Base-by-base conservation (phyloP, 2,888 invertebrate species). In the Odontocerum albicorne region DNA sequence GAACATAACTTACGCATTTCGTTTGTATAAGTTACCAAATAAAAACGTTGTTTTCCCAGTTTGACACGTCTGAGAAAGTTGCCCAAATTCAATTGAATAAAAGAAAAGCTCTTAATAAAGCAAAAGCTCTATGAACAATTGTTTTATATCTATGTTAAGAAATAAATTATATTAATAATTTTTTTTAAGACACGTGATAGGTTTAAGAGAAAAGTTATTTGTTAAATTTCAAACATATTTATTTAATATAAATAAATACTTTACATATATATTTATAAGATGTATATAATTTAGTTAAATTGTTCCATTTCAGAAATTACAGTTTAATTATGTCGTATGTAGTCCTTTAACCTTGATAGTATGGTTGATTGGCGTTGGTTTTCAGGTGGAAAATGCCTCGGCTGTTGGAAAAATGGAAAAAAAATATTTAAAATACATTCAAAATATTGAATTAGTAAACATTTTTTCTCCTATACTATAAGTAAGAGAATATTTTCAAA, bases 301-400 rank as follows among this genome's bases (percentile, higher is more conserved):
- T 15, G 10, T 27, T 27, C 6, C 27, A 27, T 7, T 27, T 7
- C 27, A 27, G 27, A 7, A 4, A 27, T 27, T 27, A 7, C 8
- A 27, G 10, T 27, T 27, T 27, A 10, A 7, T 27, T 6, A 27
- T 27, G 10, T 36, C 15, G 7, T 36, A n/a, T n/a, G 15, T 36
- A 7, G 12, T 12, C 4, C 6, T 20, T 15, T 39, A 56, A 22
- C 43, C 45, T 20, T 32, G 12, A 32, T 47, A 56, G 35, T 32
- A 56, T 2, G 56, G 56, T 10, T 36, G 31, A 4, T 17, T 20
- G 2, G 52, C 21, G 19, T 36, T 32, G 8, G 56, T 56, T n/a
- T 22, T 33, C 35, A 56, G 13, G 22, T 47, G 17, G 19, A 52
- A 56, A 2, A 52, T 32, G 17, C 56, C 56, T 10, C 8, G 15